Evolutionary conservation across 64 coral and sea anemone species (phyloP).

Genomic region (Acropora yongei): DNA sequence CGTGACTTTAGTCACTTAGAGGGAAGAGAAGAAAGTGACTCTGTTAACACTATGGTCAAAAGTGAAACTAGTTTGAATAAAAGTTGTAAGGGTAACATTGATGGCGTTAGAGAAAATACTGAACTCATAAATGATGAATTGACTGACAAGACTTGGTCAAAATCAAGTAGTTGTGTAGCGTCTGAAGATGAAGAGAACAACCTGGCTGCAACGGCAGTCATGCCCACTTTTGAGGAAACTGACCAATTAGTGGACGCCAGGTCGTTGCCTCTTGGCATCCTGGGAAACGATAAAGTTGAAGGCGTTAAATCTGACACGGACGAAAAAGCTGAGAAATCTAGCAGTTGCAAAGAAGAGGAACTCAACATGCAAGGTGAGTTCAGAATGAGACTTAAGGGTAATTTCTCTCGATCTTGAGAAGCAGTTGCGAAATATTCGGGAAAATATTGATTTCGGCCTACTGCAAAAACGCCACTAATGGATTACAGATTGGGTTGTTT

Average conservation of each 20-base stretch:
- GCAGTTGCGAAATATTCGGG: no score
- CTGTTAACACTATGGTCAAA: no score
- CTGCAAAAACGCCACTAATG: no score
- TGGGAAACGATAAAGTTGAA: background rate
- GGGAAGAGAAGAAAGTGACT: background rate
- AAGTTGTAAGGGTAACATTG: background rate
- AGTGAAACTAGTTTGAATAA: no score
- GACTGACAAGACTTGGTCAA: conserved; percentile 4
- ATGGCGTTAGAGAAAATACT: background rate
- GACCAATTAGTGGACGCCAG: background rate
- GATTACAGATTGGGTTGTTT: no score
- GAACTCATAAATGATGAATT: background rate
- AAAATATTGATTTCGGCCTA: no score
- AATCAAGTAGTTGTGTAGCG: background rate
- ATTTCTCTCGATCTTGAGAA: no score
- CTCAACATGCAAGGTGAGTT: background rate
- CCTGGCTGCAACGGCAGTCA: background rate
- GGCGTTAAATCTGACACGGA: background rate
- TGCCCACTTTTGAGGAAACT: conserved; percentile 10
- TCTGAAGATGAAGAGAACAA: background rate
- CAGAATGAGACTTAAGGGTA: background rate
- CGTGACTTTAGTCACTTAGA: background rate
- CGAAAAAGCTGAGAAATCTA: background rate
- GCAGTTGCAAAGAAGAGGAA: background rate
- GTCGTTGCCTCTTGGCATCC: background rate